Conservation (phyloP, 2,797 vertebrate species). For the Buceros bicornis region DNA sequence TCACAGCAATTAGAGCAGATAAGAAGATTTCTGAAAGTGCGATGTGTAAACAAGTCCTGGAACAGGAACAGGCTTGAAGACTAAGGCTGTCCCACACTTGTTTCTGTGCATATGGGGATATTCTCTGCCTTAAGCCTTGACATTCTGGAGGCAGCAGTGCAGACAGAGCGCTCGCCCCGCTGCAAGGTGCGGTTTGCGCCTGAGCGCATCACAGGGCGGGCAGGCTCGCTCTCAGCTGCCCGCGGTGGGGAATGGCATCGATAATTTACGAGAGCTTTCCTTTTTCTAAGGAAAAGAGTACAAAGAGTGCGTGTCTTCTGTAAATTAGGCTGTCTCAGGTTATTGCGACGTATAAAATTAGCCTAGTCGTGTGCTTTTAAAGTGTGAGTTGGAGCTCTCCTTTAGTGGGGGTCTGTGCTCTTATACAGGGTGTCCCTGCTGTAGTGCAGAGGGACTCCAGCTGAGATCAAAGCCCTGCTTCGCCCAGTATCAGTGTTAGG, state of each 20-base stretch:
- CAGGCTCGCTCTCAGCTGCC: not conserved
- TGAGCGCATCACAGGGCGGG: accelerated
- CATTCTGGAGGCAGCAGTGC: not conserved
- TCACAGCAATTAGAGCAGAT: conserved; percentile 30
- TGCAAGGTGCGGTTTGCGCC: not conserved
- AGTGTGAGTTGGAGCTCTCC: not conserved
- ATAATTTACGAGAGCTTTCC: not conserved
- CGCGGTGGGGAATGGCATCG: not conserved
- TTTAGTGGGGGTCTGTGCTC: not conserved
- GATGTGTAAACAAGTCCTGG: conserved; percentile 6
- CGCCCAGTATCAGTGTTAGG: not conserved
- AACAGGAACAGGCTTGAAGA: not conserved
- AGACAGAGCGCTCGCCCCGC: not conserved
- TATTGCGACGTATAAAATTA: not conserved
- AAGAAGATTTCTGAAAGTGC: not conserved
- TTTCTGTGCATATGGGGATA: accelerated
- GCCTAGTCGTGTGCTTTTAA: not conserved
- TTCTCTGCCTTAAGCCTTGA: too few species aligned
- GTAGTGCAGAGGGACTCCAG: not conserved
- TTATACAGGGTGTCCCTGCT: not conserved
- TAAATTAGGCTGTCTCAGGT: not conserved
- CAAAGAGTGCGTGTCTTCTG: not conserved
- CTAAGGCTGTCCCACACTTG: not conserved
- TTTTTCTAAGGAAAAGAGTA: not conserved
- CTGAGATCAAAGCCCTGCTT: not conserved